Evolutionary conservation across 2,888 invertebrate species (phyloP).

Genomic region (Lasioglossum vierecki): DNA sequence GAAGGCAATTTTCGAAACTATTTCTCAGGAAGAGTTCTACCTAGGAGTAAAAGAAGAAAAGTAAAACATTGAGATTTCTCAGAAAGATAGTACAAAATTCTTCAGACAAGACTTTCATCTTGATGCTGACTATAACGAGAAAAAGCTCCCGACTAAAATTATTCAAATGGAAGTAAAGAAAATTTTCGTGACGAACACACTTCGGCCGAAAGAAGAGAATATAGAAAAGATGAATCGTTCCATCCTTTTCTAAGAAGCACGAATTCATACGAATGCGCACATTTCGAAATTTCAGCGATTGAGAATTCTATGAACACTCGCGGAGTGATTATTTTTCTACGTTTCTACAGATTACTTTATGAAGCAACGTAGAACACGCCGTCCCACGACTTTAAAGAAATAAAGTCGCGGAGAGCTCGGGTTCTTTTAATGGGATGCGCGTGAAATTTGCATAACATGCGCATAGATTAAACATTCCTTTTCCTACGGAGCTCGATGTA

Average conservation of each 20-base stretch:
- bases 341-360: neutral
- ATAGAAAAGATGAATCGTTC: neutral
- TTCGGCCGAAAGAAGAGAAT: neutral
- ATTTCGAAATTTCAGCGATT: neutral
- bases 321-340: neutral
- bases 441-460: neutral
- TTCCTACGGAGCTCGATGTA: neutral
- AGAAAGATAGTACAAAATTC: neutral
- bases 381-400: neutral
- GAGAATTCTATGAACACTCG: neutral
- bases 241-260: neutral
- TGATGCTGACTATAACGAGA: neutral
- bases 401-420: neutral
- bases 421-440: conserved; percentile 3
- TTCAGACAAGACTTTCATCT: neutral
- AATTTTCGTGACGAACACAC: neutral
- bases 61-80: neutral
- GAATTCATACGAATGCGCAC: no score
- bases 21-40: neutral
- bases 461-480: conserved; percentile 3
- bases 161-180: neutral
- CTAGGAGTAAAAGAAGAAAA: neutral
- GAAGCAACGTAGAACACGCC: neutral
- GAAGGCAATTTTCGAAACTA: neutral
- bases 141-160: neutral